A percentile compares a stretch with the other conserved stretches of the same genome.
Evolutionary conservation across 2,797 vertebrate genomes (phyloP).

Genomic region (Rhyacichthys aspro): DNA sequence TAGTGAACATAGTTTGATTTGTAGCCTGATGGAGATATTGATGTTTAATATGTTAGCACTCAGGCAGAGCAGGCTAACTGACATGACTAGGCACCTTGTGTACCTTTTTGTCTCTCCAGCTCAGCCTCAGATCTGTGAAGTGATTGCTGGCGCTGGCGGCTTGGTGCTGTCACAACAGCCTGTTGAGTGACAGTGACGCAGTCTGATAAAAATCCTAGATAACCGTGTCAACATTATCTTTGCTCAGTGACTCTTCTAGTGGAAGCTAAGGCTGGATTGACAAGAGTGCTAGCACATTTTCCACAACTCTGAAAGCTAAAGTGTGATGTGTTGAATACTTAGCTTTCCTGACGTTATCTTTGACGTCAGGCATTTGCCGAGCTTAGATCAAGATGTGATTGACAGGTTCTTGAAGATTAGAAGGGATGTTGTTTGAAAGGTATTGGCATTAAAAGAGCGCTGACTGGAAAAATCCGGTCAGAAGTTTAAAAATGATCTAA

Average conservation of each 20-base stretch:
- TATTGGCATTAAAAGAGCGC: conserved; percentile 16
- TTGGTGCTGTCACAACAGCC: conserved; percentile 58
- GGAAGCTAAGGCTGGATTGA: too few species aligned
- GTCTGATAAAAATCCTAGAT: conserved; percentile 61
- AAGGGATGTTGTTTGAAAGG: conserved; percentile 27
- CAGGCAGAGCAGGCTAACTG: background rate
- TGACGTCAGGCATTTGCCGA: conserved; percentile 8
- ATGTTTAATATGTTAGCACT: background rate
- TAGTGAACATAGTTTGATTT: background rate
- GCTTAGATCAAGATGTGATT: conserved; percentile 20
- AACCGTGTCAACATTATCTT: conserved; percentile 53
- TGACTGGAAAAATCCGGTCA: conserved; percentile 14
- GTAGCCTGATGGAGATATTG: background rate
- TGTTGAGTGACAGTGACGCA: conserved; percentile 60
- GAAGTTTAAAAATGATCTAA: conserved; percentile 1
- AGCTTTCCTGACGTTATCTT: conserved; percentile 13
- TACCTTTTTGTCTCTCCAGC: conserved; percentile 22
- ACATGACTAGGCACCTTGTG: background rate
- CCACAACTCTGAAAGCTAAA: conserved; percentile 53
- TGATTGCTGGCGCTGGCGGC: conserved; percentile 45
- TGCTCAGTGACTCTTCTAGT: conserved; percentile 45
- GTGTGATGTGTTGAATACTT: conserved; percentile 25
- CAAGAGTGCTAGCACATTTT: conserved; percentile 46
- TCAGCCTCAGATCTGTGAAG: conserved; percentile 39
- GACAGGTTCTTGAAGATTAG: conserved; percentile 26